Conservation (phyloP, 2,113 vertebrate species). For the Actenoides hombroni region DNA sequence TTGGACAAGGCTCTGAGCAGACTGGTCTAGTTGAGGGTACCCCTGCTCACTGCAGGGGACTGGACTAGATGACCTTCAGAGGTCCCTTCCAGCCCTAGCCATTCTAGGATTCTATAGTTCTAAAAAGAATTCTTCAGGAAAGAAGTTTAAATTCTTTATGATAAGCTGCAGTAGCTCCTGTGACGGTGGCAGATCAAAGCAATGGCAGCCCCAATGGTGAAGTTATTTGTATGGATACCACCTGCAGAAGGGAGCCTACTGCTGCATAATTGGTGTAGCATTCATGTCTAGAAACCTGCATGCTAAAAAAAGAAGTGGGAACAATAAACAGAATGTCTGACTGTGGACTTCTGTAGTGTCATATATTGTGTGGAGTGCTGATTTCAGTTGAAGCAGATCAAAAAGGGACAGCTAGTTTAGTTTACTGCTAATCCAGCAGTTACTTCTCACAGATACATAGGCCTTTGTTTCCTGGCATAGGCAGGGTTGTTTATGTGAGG, state of each 20-base stretch:
- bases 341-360: background rate
- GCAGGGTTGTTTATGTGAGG: background rate
- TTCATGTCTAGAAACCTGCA: background rate
- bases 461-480: background rate
- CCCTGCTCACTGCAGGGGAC: no score
- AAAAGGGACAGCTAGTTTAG: background rate
- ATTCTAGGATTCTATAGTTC: no score
- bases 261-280: background rate
- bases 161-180: background rate
- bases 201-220: background rate
- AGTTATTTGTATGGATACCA: background rate
- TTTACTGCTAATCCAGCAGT: background rate
- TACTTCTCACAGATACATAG: background rate
- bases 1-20: no score
- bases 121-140: no score
- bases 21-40: no score
- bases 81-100: no score
- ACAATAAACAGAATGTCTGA: background rate
- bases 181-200: background rate
- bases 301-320: background rate
- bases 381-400: background rate
- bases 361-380: accelerated
- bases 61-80: no score
- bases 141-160: background rate
- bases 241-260: background rate